Evolutionary conservation across 2,888 invertebrate genomes (phyloP).

Genomic region (Habrosyne pyritoides): DNA sequence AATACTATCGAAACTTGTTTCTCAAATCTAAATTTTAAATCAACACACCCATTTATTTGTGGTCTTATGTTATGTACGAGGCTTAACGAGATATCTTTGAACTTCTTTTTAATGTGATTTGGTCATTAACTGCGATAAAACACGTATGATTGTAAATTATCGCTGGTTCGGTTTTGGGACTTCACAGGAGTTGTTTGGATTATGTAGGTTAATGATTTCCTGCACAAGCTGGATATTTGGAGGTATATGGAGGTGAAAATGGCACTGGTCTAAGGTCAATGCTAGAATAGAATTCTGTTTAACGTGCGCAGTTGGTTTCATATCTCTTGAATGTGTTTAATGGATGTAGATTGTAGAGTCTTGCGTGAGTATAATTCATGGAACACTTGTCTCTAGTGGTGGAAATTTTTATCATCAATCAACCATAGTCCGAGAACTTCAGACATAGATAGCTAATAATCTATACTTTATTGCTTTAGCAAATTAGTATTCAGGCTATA

Average conservation of each 20-base stretch:
- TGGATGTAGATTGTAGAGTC: neutral
- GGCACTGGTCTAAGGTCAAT: neutral
- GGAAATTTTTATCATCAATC: neutral
- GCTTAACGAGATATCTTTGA: constrained; percentile 5
- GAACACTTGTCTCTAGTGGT: neutral
- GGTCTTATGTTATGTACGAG: constrained; percentile 30
- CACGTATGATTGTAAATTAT: neutral
- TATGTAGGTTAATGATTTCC: constrained; percentile 2
- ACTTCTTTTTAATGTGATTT: constrained; percentile 4
- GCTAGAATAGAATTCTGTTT: neutral
- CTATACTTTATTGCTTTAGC: neutral
- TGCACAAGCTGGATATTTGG: neutral
- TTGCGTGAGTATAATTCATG: neutral
- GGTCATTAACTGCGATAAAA: constrained; percentile 1
- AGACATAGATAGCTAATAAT: neutral
- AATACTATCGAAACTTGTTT: constrained; percentile 53
- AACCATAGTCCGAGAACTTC: neutral
- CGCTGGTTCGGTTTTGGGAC: neutral
- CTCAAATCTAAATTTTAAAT: constrained; percentile 39
- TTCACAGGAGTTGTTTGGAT: neutral
- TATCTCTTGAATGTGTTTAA: neutral
- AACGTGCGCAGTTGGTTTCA: neutral
- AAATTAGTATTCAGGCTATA: neutral
- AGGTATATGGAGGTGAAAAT: neutral
- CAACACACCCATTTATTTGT: constrained; percentile 44